Percentiles rank a stretch among this genome's conserved stretches.
phyloP scores from a whole-genome alignment of 1,140 invertebrate genomes.

The Nasonia longicornis region DNA sequence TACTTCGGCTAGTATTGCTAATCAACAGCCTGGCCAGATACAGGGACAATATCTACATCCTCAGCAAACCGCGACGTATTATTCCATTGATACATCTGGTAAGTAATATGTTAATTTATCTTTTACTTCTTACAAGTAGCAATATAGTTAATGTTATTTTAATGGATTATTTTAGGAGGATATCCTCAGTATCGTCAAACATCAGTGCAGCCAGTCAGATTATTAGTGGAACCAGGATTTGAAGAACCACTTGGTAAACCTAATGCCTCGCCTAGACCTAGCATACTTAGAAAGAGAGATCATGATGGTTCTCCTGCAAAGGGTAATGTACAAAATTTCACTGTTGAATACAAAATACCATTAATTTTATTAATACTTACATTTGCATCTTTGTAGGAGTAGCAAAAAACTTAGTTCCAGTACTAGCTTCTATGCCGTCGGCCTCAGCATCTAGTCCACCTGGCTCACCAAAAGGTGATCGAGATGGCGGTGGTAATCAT shows the following conservation, averaged over 20 bases:
- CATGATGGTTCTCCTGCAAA: slow-evolving; percentile 72
- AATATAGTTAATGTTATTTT: neutral
- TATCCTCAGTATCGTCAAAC: slow-evolving; percentile 64
- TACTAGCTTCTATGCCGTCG: slow-evolving; percentile 70
- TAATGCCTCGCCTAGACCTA: slow-evolving; percentile 77
- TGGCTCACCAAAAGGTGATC: slow-evolving; percentile 67
- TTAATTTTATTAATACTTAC: slow-evolving; percentile 30
- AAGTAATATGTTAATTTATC: slow-evolving; percentile 34
- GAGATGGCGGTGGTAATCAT: slow-evolving; percentile 66
- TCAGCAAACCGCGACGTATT: slow-evolving; percentile 62
- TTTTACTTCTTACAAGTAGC: neutral
- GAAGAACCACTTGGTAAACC: slow-evolving; percentile 69
- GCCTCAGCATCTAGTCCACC: slow-evolving; percentile 64
- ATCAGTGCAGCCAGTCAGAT: slow-evolving; percentile 60
- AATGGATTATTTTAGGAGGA: slow-evolving; percentile 51
- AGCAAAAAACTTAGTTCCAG: slow-evolving; percentile 73
- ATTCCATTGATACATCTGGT: slow-evolving; percentile 63
- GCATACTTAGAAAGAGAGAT: slow-evolving; percentile 77
- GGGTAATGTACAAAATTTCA: slow-evolving; percentile 56
- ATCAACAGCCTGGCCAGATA: slow-evolving; percentile 51
- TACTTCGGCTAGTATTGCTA: slow-evolving; percentile 46
- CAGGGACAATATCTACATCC: slow-evolving; percentile 61
- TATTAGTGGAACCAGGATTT: slow-evolving; percentile 64
- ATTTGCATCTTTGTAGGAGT: slow-evolving; percentile 53
- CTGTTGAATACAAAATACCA: neutral